Base-by-base conservation (phyloP, 2,888 invertebrate species). In the Unio delphinus region DNA sequence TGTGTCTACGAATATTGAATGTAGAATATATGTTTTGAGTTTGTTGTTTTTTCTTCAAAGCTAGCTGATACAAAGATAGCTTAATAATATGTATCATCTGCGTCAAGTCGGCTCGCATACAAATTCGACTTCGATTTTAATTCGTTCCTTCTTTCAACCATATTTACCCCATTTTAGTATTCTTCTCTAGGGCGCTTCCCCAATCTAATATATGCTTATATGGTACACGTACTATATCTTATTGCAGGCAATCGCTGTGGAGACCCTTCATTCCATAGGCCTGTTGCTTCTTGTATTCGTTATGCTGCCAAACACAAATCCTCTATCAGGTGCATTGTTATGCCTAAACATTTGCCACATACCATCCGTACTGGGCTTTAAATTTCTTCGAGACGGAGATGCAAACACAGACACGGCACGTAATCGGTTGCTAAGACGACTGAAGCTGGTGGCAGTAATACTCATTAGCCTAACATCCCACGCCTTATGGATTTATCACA, bases 231-330 rank as follows among this genome's bases (percentile, higher is more conserved):
- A 15, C 8, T 15, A 45, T 68, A 18, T 61, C 55, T 61, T 54
- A 57, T 69, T 78, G 1, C 72, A 83, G 83, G 80, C 76, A 28
- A 55, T 80, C 17, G 5, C 76, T 8, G 75, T 80, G 1, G 83
- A 83, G 70, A 80, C 76, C 1, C 30, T 80, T 8, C 83, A 83
- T 63, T 78, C 80, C 1, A 62, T 82, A 4, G 80, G 81, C 2
- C 61, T 83, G 63, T 73, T 75, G 28, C 60, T 79, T 15, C 74
- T 82, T 57, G 75, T 82, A 26, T 83, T 80, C 68, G 73, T 73
- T 23, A 70, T 83, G 45, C 63, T 81, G 28, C 80, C 83, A 15
- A 79, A 72, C 65, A 65, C 80, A 57, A 82, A 81, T 69, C 82
- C 83, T 6, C 64, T 82, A 23, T 71, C 78, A n/a, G 73, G 79